Conservation (phyloP, 2,113 vertebrate genomes). For the Eolophus roseicapilla region DNA sequence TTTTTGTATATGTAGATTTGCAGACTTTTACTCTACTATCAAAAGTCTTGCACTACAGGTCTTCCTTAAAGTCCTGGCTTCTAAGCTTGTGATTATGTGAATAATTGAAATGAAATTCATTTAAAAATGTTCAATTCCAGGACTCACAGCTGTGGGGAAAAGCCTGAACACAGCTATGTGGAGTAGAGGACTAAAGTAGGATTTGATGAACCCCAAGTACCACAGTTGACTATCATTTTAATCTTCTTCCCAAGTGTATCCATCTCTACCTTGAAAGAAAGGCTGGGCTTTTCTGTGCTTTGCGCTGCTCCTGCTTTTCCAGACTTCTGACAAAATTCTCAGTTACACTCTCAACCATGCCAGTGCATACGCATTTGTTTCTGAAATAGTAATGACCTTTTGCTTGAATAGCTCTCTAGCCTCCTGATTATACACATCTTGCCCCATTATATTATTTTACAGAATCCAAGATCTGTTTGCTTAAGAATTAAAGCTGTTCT, state of each 20-base stretch:
- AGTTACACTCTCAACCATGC: not conserved
- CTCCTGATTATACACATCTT: not conserved
- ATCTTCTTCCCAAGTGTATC: not conserved
- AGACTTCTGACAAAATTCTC: not conserved
- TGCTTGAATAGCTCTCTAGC: not conserved
- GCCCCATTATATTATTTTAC: not conserved
- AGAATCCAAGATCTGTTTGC: not conserved
- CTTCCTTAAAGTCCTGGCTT: not conserved
- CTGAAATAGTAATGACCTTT: not conserved
- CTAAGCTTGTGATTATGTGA: not conserved
- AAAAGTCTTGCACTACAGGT: not conserved
- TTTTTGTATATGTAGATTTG: not conserved
- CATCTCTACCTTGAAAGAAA: not conserved
- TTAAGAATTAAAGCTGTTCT: not conserved
- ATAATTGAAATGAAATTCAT: not conserved
- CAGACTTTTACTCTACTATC: not conserved
- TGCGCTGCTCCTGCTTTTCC: not conserved
- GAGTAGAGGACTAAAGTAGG: not conserved
- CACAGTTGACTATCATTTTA: not conserved
- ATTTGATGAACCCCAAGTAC: not conserved
- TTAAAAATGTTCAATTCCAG: not conserved
- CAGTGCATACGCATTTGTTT: not conserved
- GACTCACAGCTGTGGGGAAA: not conserved
- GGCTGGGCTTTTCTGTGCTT: not conserved
- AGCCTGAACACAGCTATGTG: not conserved